Base-by-base conservation (phyloP, 2,113 vertebrate genomes). In the Parotia lawesii region DNA sequence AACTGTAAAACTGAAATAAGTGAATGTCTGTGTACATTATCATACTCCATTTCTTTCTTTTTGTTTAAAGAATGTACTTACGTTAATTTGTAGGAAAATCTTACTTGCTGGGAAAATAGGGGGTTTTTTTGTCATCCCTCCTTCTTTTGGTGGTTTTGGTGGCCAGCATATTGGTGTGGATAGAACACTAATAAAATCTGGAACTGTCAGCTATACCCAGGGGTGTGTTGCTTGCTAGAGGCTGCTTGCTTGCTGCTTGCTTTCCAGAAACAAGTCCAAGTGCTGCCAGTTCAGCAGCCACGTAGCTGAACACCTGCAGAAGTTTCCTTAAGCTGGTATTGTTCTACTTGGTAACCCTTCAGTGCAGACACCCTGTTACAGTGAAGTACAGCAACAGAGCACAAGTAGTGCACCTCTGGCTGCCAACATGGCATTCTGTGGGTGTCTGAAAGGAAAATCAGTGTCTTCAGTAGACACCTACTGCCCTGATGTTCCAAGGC, bases 151-250 rank as follows among this genome's bases (percentile, higher is more conserved):
- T 89, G 90, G 42, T 66, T 97, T 96, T 76, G 74, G 91, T 95
- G 85, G 91, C 89, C 85, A 81, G 65, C 60, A 3, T 83, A 66
- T 47, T 91, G 1, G 25, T 95, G 69, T 91, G 84, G 85, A 71
- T 74, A 82, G 84, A 97, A 98, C 97, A 98, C 97, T 98, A 97
- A 97, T 96, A 97, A 97, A 97, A 96, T 73, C 51, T 85, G 84
- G 93, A 97, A 93, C 60, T 95, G 60, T 81, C 85, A 93, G 16
- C 38, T 72, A 5, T 60, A 70, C 22, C 48, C 4, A 6, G 1
- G 33, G 18, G 22, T 18, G 65, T 51, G 42, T 15, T 80, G 60
- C 50, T 75, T 77, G 35, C 29, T 73, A 5, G 10, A 53, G 47
- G 58, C 54, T 57, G n/a, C 22, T 61, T 27, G 15, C 54, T 70